Evolutionary conservation across 2,888 invertebrate genomes (phyloP).

Genomic region (Rapana venosa): DNA sequence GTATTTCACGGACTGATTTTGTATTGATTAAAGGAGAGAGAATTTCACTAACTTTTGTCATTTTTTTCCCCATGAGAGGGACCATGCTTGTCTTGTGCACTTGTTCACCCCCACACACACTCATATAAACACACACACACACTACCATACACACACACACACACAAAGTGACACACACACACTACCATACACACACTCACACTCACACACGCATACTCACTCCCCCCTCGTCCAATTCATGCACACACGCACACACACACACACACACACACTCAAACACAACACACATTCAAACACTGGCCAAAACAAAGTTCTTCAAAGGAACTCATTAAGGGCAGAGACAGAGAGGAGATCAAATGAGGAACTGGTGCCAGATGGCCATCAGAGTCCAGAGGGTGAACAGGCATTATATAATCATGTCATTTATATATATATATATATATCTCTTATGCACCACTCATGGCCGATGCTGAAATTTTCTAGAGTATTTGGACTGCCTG

Average conservation of each 20-base stretch:
- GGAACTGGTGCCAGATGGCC: not conserved
- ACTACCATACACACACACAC: not conserved
- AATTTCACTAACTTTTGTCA: no score
- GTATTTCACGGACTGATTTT: no score
- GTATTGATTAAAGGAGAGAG: no score
- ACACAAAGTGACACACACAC: not conserved
- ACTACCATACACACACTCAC: not conserved
- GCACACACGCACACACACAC: slow-evolving; percentile 11
- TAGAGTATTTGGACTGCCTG: no score
- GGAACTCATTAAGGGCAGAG: no score
- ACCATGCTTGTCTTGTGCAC: no score
- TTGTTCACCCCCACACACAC: not conserved
- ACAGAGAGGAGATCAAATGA: not conserved
- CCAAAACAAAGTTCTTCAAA: not conserved
- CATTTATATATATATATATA: no score
- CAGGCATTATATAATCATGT: not conserved
- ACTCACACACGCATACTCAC: not conserved
- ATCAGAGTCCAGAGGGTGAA: not conserved
- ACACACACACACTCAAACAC: slow-evolving; percentile 4
- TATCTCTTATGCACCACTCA: no score
- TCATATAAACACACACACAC: not conserved
- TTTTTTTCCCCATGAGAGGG: no score
- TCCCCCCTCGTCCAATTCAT: not conserved
- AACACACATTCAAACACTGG: slow-evolving; percentile 16
- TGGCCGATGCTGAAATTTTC: no score